Base-by-base conservation (phyloP, 1,140 invertebrate genomes). In the Drusus annulatus region DNA sequence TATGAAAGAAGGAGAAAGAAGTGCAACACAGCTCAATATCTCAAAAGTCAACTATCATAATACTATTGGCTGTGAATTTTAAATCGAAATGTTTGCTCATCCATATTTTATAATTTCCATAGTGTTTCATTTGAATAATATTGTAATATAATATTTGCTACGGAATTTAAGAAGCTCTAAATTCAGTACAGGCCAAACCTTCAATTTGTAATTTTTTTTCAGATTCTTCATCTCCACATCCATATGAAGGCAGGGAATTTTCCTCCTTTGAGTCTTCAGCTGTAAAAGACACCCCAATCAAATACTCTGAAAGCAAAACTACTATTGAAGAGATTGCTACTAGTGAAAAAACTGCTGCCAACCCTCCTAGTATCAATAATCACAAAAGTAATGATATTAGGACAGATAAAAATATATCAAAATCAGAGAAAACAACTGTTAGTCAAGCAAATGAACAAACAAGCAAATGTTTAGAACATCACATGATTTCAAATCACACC, bases 211-310 rank as follows among this genome's bases (percentile, higher is more conserved):
- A 17, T 71, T n/a, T 71, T 28, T 36, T 81, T 81, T 68, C 58
- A 81, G 80, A 78, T 78, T 52, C 75, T 56, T 52, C 79, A n/a
- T 58, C 79, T 4, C 17, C 76, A 3, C 76, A 81, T 76, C 76
- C 78, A 56, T 81, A 69, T 75, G 80, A 79, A 54, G n/a, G 58
- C 10, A 60, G 76, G 16, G 60, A 52, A 65, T 81, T 62, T 78
- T 78, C 80, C n/a, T 76, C 65, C 21, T 60, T 56, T 74, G 76
- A 82, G 52, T 56, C 71, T 56, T 28, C 65, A 23, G 21, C 62
- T 54, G 23, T 45, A 19, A 76, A 82, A 78, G 79, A 80, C 5
- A 52, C 65, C 10, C 62, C 81, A 8, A 28, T 23, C 15, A 69
- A 23, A n/a, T 50, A 19, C 7, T 69, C 45, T 69, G 79, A 63